Evolutionary conservation across 2,888 invertebrate genomes (phyloP).

Genomic region (Acholoe squamosa): DNA sequence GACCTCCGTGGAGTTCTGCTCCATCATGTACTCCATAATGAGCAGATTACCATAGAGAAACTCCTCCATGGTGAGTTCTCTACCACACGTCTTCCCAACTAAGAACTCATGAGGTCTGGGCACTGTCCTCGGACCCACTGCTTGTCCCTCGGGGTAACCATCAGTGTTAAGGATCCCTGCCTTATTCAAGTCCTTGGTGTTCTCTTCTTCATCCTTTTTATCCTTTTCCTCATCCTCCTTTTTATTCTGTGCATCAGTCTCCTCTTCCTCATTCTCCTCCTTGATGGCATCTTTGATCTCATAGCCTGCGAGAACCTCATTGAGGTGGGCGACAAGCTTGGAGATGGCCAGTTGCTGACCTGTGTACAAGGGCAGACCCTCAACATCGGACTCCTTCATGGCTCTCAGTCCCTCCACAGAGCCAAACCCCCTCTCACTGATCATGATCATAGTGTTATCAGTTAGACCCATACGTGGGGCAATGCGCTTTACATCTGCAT

Average conservation of each 20-base stretch:
- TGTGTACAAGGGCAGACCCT: constrained; percentile 5
- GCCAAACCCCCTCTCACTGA: constrained; percentile 21
- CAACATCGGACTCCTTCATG: constrained; percentile 2
- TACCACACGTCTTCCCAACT: constrained; percentile 39
- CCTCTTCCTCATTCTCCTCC: neutral
- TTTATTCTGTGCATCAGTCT: neutral
- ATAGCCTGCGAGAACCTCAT: constrained; percentile 37
- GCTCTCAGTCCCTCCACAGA: neutral
- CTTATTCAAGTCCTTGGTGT: neutral
- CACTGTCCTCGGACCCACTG: neutral
- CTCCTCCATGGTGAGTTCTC: constrained; percentile 22
- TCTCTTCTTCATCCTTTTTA: neutral
- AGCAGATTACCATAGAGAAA: constrained; percentile 42
- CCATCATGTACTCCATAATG: constrained; percentile 54
- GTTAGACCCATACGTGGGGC: constrained; percentile 52
- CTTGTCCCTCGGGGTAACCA: constrained; percentile 6
- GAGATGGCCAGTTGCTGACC: constrained; percentile 47
- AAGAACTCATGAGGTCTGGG: constrained; percentile 51
- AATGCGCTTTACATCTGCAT: constrained; percentile 10
- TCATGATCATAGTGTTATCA: neutral
- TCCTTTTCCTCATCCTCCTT: neutral
- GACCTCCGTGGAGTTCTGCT: constrained; percentile 39
- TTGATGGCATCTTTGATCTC: constrained; percentile 23
- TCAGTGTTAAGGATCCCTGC: constrained; percentile 20
- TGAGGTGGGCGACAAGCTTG: constrained; percentile 25